These are phyloP conservation scores for Daubentonia madagascariensis DNA, from an alignment of 2,113 vertebrate genomes.

Conservation along the genomic window DNA sequence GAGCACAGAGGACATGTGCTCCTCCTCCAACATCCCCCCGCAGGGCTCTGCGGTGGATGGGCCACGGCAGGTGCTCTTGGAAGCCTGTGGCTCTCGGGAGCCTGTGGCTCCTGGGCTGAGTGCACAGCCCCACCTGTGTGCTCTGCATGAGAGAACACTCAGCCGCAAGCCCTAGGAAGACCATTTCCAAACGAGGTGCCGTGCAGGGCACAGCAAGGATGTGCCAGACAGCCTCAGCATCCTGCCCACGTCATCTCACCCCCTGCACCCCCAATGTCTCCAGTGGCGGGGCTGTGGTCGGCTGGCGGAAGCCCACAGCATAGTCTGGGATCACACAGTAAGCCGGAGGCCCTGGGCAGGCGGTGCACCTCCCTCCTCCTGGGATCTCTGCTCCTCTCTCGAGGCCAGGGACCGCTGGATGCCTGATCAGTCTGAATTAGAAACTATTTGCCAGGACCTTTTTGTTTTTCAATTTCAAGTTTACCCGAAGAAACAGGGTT, in stretches of 20 bases:
- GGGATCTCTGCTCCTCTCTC: neutral
- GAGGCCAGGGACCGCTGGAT: rapidly evolving
- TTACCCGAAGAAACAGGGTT: neutral
- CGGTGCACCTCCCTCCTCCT: neutral
- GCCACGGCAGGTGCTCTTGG: neutral
- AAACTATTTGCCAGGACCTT: neutral
- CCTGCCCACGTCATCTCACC: neutral
- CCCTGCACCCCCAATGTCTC: neutral
- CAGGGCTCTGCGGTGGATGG: neutral
- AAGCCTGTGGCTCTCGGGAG: neutral
- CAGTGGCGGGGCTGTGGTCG: neutral
- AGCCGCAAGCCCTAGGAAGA: neutral
- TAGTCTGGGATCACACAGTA: neutral
- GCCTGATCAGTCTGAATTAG: neutral
- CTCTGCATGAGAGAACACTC: neutral
- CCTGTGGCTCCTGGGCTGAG: neutral
- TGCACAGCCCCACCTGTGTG: neutral
- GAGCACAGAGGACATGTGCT: neutral
- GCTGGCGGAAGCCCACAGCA: too few relatives aligned
- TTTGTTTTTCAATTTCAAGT: neutral
- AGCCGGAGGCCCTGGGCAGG: neutral
- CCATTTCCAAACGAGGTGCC: too few relatives aligned
- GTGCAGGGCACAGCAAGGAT: neutral
- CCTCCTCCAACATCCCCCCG: neutral
- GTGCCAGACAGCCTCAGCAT: neutral